Base-by-base conservation (phyloP, 2,888 invertebrate genomes). In the Trichopria drosophilae region DNA sequence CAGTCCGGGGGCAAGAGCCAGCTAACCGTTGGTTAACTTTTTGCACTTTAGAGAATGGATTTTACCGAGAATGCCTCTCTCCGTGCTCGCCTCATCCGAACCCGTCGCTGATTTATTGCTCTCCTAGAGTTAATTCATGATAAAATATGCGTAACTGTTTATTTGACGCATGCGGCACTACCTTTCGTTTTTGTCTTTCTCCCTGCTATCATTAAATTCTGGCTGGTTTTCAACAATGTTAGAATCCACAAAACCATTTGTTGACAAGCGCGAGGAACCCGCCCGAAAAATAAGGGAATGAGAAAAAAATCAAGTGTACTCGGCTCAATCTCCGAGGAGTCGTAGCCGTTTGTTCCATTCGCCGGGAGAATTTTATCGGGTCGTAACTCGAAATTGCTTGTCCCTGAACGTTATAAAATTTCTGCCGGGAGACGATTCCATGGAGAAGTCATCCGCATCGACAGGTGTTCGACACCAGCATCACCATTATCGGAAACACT, bases 341-440 rank as follows among this genome's bases (percentile, higher is more conserved):
- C 10, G n/a, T 26, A 26, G 10, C 26, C 9, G 26, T 26, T 26
- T 12, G 26, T 26, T 9, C n/a, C 26, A 26, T 26, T 26, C n/a
- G 26, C 26, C 26, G 9, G n/a, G n/a, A 26, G 26, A 59, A 60
- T 60, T 68, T 71, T 67, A 69, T 68, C 65, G 65, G 58, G 59
- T 55, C 61, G 63, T 63, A 68, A 68, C 63, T 58, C 54, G 60
- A 50, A 63, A 64, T 65, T 61, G 61, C 63, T 66, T 60, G 68
- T 64, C 64, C 61, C 53, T 50, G 58, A 58, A 53, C 58, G 66
- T 63, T 63, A 61, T 65, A 68, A 68, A 69, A 68, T 64, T 57
- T 15, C 55, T n/a, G 59, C 54, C 51, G 50, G 42, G 50, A 57
- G 54, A 51, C 24, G 36, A 40, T 37, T 36, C 42, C 40, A 13